Evolutionary conservation across 23 tunicate genomes (phyloP), one percentile per base, ranked within the genome.

Genomic region (Styela clava): DNA sequence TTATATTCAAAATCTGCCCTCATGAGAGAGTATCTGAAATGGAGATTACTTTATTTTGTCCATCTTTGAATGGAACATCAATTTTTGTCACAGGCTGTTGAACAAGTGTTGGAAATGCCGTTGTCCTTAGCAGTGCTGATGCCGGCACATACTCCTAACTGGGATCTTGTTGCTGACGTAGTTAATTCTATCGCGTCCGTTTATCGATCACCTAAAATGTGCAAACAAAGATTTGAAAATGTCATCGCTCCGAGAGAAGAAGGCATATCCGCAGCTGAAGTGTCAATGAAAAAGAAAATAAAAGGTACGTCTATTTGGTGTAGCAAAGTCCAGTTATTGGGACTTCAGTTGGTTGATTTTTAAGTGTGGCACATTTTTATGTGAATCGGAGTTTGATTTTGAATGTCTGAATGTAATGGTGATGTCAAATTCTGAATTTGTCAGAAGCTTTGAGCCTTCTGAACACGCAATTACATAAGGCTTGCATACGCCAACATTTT

Each of bases 91-190:
- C n/a, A 93, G 98, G 89, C 87, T 68, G 85, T 93, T 3, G 83
- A 85, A 37, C 86, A 93, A 34, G 87, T 87, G 22, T 83, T 87
- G 25, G 98, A 93, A 31, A 85, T 91, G 79, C 90, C 97, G 19
- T 78, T 85, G 52, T 85, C 97, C 1, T 83, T 91, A 22, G 52
- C 74, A 70, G 67, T 85, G 18, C 31, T 83, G 78, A 87, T 93
- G 98, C 98, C 98, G 31, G 98, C 87, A 18, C 98, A 93, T 28
- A 87, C 90, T 2, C 83, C 85, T 9, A 85, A 93, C 88, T 93
- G 98, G 98, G 84, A 87, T 68, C 74, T 93, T 44, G 93, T 93
- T 33, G 84, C 98, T 22, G 90, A 87, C 64, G 52, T 87, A 64
- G 89, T 87, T 33, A 84, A 84, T 63, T 51, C 89, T 22, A 76